Conservation (phyloP, 2,888 invertebrate species). For the Zygaena filipendulae region DNA sequence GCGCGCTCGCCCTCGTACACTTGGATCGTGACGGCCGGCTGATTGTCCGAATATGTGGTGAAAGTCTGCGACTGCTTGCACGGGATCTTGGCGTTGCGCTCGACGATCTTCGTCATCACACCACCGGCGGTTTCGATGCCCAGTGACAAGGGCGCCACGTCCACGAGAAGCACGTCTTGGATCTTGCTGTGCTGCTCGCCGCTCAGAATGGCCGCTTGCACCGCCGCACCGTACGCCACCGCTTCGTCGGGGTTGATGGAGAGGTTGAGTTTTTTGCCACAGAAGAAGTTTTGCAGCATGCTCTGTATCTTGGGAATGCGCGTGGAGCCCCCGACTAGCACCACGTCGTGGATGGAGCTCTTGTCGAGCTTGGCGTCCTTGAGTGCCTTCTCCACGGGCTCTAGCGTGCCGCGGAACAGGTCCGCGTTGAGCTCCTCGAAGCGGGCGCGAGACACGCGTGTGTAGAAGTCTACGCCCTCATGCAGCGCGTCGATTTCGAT, state of each 20-base stretch:
- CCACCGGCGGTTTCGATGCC: constrained; percentile 85
- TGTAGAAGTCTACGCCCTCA: constrained; percentile 77
- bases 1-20: too few species aligned
- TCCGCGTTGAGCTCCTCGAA: too few species aligned
- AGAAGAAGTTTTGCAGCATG: constrained; percentile 80
- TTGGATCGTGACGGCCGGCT: constrained; percentile 79
- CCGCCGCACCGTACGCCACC: constrained; percentile 81
- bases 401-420: constrained; percentile 76
- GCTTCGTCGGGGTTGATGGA: constrained; percentile 86
- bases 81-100: constrained; percentile 77
- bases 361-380: constrained; percentile 85
- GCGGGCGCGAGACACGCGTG: constrained; percentile 76
- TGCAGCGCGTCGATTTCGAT: constrained; percentile 80
- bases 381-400: constrained; percentile 82
- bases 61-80: constrained; percentile 79
- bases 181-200: constrained; percentile 81
- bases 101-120: constrained; percentile 80
- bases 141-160: constrained; percentile 73
- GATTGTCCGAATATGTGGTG: constrained; percentile 85
- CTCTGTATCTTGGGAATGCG: constrained; percentile 84
- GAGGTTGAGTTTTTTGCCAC: constrained; percentile 76
- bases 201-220: constrained; percentile 78
- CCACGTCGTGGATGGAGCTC: constrained; percentile 78
- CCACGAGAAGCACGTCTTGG: constrained; percentile 72
- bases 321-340: constrained; percentile 84